A percentile compares a stretch with the other conserved stretches of the same genome.
Evolutionary conservation across 1,140 invertebrate species (phyloP).

Genomic region (Parapsyche elsis): DNA sequence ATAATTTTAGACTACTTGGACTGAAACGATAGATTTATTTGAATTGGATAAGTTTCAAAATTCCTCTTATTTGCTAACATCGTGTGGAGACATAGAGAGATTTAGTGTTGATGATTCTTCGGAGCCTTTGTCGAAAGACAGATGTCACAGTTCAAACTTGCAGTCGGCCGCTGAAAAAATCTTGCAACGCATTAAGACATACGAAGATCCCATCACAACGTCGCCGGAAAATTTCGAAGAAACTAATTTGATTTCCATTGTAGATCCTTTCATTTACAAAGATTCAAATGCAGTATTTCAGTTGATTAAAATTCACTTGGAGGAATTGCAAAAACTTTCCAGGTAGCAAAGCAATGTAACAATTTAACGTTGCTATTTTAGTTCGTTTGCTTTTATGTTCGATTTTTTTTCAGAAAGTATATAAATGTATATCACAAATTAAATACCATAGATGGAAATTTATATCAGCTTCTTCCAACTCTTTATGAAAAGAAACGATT

Average conservation of each 20-base stretch:
- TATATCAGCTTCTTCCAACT: conserved; percentile 39
- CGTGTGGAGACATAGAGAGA: conserved; percentile 2
- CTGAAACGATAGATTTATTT: conserved; percentile 41
- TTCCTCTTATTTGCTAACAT: neutral
- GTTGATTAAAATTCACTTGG: conserved; percentile 45
- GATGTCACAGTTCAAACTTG: conserved; percentile 18
- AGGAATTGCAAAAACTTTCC: conserved; percentile 41
- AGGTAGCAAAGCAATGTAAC: conserved; percentile 37
- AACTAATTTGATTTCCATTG: conserved; percentile 14
- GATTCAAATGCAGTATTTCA: conserved; percentile 40
- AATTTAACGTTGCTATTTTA: too few species aligned
- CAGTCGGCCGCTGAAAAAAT: conserved; percentile 37
- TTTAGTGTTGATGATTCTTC: neutral
- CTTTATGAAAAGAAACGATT: conserved; percentile 46
- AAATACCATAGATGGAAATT: conserved; percentile 43
- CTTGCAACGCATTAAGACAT: conserved; percentile 41
- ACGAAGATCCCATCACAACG: conserved; percentile 41
- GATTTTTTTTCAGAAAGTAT: conserved; percentile 47
- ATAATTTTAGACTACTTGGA: conserved; percentile 47
- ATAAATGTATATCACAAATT: conserved; percentile 32
- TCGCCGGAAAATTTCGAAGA: conserved; percentile 24
- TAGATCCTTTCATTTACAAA: conserved; percentile 38
- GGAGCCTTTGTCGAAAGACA: neutral
- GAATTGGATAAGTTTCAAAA: conserved; percentile 19
- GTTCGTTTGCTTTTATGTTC: neutral